A percentile compares a stretch with the other conserved stretches of the same genome.
These are phyloP conservation scores for Myotis davidii DNA, from an alignment of 2,113 vertebrate genomes.

Conservation along the genomic window DNA sequence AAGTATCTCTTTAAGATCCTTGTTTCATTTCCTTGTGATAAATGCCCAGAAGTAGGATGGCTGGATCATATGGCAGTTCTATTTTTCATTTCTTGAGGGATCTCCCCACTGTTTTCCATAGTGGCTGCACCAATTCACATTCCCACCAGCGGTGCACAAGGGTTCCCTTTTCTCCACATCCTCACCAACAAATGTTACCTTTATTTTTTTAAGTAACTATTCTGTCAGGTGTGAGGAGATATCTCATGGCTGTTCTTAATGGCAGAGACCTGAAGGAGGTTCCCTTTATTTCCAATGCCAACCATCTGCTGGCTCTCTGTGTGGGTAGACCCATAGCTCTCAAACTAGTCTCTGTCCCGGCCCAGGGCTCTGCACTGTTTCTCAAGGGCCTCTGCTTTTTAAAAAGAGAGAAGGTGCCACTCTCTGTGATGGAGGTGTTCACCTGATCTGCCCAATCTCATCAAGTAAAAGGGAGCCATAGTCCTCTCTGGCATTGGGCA, in stretches of 20 bases:
- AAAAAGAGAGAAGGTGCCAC: neutral
- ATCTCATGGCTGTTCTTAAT: neutral
- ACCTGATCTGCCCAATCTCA: neutral
- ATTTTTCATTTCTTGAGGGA: neutral
- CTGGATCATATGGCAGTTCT: neutral
- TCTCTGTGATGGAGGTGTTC: neutral
- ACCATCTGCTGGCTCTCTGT: accelerated
- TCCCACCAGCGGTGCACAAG: neutral
- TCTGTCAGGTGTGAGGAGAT: neutral
- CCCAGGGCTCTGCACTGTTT: neutral
- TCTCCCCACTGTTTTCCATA: neutral
- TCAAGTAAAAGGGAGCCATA: neutral
- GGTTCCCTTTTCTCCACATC: neutral
- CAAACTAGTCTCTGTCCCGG: neutral
- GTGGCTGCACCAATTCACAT: neutral
- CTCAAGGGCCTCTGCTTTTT: neutral
- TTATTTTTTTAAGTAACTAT: neutral
- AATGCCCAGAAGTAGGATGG: neutral
- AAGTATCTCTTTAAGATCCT: neutral
- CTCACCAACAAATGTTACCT: neutral
- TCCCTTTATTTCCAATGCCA: neutral
- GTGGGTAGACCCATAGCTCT: neutral
- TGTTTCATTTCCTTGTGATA: neutral
- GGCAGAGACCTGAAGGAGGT: neutral
- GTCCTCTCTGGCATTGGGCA: neutral